A percentile compares a stretch with the other conserved stretches of the same genome.
Evolutionary conservation across 2,797 vertebrate genomes (phyloP).

Genomic region (Cuculus canorus): DNA sequence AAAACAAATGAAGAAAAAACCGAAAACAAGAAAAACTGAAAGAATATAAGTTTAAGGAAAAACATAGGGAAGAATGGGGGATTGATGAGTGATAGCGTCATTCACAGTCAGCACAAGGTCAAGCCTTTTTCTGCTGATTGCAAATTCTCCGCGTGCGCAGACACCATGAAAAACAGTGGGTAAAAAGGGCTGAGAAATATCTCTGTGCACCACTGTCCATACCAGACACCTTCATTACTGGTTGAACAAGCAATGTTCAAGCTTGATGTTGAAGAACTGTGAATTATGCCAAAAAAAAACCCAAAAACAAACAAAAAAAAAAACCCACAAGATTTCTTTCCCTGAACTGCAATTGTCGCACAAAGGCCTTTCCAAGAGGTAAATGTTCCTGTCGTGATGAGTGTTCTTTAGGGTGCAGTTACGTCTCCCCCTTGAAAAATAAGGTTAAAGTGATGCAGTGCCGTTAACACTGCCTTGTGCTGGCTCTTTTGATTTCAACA

Average conservation of each 20-base stretch:
- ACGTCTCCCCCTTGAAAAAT: background rate
- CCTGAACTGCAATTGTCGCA: background rate
- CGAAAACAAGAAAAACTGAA: too few species aligned
- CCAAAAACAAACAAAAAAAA: background rate
- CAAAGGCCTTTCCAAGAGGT: background rate
- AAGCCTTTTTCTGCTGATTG: background rate
- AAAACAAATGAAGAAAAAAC: too few species aligned
- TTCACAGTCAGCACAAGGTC: background rate
- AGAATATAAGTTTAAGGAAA: background rate
- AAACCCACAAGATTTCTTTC: background rate
- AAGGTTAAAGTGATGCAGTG: background rate
- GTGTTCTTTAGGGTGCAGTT: background rate
- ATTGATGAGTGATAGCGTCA: background rate
- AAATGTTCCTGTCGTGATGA: background rate
- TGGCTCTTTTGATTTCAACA: background rate
- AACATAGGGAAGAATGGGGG: rapidly evolving
- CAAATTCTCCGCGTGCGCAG: background rate
- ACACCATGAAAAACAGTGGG: background rate
- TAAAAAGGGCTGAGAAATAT: background rate
- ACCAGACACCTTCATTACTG: background rate
- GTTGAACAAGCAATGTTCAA: background rate
- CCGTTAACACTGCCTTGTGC: background rate
- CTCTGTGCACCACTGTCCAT: too few species aligned
- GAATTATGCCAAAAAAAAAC: background rate
- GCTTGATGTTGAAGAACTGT: background rate